Percentiles rank a stretch among this genome's conserved stretches.
These are phyloP conservation scores for Saxidomus purpurata DNA, from an alignment of 1,140 invertebrate species.

Conservation along the genomic window DNA sequence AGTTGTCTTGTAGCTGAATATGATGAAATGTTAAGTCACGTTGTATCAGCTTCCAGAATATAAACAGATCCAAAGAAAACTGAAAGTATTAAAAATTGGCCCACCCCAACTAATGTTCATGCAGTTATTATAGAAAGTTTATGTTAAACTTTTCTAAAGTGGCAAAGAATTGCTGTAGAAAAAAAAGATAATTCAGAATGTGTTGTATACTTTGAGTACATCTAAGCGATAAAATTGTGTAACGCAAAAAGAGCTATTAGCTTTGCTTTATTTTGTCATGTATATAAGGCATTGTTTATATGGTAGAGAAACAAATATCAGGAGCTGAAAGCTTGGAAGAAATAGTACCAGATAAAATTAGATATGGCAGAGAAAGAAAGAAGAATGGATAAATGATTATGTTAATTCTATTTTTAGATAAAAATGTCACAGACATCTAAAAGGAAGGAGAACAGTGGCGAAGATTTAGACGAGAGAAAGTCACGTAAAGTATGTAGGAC, in stretches of 20 bases:
- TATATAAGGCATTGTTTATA: constrained; percentile 32
- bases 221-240: constrained; percentile 33
- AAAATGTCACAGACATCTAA: neutral
- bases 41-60: neutral
- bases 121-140: constrained; percentile 28
- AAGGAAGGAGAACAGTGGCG: too few species aligned
- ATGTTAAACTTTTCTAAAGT: neutral
- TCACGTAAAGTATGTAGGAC: too few species aligned
- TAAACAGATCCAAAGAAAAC: constrained; percentile 33
- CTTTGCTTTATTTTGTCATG: constrained; percentile 62
- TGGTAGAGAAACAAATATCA: neutral
- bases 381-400: neutral
- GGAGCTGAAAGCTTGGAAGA: neutral
- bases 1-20: constrained; percentile 21
- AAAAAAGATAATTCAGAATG: constrained; percentile 67
- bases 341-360: neutral
- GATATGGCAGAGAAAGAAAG: neutral
- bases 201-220: constrained; percentile 7
- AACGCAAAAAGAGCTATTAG: constrained; percentile 60
- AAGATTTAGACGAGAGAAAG: too few species aligned
- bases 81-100: neutral
- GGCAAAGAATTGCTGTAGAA: constrained; percentile 80
- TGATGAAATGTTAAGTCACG: constrained; percentile 19
- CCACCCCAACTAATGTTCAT: constrained; percentile 2
- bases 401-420: neutral